Conservation (phyloP, 2,113 vertebrate species). For the Pomatostomus ruficeps region DNA sequence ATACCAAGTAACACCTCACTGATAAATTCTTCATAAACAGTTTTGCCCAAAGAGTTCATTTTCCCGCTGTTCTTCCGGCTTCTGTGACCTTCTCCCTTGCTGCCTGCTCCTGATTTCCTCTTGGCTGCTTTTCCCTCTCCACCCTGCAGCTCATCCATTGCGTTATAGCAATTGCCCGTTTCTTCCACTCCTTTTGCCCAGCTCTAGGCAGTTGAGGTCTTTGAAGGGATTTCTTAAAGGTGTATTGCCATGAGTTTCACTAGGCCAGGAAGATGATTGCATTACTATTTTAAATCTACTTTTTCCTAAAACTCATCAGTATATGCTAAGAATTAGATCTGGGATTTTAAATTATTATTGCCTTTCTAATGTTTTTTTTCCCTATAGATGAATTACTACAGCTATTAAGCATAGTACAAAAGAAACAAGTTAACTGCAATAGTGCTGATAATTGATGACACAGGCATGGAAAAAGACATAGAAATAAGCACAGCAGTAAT, state of each 20-base stretch:
- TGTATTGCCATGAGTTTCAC: neutral
- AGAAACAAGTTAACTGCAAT: neutral
- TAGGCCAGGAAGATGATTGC: neutral
- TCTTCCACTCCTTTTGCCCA: neutral
- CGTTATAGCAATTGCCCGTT: neutral
- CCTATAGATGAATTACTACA: neutral
- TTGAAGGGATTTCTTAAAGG: neutral
- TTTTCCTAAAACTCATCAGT: neutral
- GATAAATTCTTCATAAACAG: neutral
- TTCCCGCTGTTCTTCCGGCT: neutral
- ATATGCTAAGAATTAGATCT: neutral
- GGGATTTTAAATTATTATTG: neutral
- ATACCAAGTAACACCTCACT: neutral
- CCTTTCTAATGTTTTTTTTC: neutral
- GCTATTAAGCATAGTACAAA: neutral
- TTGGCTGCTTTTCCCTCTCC: slow-evolving; percentile 5
- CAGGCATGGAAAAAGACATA: neutral
- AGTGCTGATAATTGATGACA: neutral
- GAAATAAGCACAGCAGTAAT: neutral
- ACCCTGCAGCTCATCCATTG: neutral
- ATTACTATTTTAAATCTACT: neutral
- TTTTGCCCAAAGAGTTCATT: neutral
- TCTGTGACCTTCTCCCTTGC: slow-evolving; percentile 13
- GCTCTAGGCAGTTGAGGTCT: neutral
- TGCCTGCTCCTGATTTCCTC: neutral